Evolutionary conservation across 2,113 vertebrate species (phyloP).

Genomic region (Cynopterus brachyotis): DNA sequence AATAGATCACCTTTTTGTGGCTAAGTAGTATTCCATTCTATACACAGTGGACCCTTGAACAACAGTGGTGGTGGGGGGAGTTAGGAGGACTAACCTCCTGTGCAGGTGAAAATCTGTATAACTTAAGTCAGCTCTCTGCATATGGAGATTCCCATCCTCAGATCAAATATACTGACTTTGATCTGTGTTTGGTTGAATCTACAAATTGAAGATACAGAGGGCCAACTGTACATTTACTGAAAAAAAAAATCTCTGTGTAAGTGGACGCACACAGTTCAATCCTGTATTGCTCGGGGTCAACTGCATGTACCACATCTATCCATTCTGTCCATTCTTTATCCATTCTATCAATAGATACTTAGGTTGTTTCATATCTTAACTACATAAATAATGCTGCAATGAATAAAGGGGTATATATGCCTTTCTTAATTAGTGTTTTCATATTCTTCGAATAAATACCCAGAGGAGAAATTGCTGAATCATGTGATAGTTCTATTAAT

Average conservation of each 20-base stretch:
- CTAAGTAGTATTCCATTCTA: neutral
- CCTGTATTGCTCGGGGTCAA: neutral
- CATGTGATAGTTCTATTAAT: neutral
- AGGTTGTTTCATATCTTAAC: neutral
- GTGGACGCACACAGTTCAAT: neutral
- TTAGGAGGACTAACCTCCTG: neutral
- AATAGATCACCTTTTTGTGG: neutral
- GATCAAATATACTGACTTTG: neutral
- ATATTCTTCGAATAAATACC: neutral
- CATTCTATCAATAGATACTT: neutral
- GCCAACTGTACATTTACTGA: neutral
- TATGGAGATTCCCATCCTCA: neutral
- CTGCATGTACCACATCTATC: neutral
- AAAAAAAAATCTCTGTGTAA: neutral
- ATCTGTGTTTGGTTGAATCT: neutral
- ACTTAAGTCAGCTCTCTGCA: neutral
- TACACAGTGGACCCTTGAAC: neutral
- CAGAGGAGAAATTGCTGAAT: neutral
- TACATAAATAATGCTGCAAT: neutral
- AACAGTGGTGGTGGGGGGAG: neutral
- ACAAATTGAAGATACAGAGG: neutral
- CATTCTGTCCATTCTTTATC: neutral
- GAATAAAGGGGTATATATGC: neutral
- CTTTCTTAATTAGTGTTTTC: neutral
- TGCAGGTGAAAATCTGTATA: neutral